Evolutionary conservation across 2,888 invertebrate genomes (phyloP).

Genomic region (Lomographa bimaculata): DNA sequence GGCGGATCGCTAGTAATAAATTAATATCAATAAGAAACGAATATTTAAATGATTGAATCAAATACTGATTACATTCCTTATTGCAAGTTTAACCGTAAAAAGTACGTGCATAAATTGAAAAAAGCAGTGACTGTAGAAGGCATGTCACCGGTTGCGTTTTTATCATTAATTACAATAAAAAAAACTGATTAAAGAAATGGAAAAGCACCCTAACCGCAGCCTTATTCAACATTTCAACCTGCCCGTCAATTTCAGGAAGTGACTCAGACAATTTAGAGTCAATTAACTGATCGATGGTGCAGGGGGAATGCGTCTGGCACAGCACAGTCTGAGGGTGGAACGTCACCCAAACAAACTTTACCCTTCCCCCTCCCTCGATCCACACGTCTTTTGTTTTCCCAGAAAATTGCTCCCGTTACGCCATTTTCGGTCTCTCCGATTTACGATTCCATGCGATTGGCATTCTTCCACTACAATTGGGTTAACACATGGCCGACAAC

Average conservation of each 20-base stretch:
- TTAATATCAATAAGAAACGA: too few relatives aligned
- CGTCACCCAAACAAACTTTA: conserved; percentile 54
- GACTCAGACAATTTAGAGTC: conserved; percentile 58
- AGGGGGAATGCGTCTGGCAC: conserved; percentile 57
- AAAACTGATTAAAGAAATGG: conserved; percentile 2
- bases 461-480: conserved; percentile 27
- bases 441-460: conserved; percentile 29
- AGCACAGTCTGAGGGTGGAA: conserved; percentile 39
- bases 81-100: too few relatives aligned
- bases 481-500: conserved; percentile 29
- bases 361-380: conserved; percentile 30
- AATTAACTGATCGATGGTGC: conserved; percentile 63
- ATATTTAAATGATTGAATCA: too few relatives aligned
- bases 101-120: too few relatives aligned
- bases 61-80: too few relatives aligned
- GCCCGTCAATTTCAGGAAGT: conserved; percentile 41
- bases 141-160: conserved; percentile 1
- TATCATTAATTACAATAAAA: conserved; percentile 1
- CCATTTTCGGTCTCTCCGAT: conserved; percentile 11
- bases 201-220: background rate
- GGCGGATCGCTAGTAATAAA: too few relatives aligned
- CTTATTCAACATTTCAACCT: conserved; percentile 29
- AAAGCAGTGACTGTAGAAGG: too few relatives aligned
- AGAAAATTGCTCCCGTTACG: conserved; percentile 32
- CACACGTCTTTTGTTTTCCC: conserved; percentile 38